Evolutionary conservation across 2,797 vertebrate genomes (phyloP), one percentile per base, ranked within the genome.

Genomic region (Poeciliopsis presidionis): DNA sequence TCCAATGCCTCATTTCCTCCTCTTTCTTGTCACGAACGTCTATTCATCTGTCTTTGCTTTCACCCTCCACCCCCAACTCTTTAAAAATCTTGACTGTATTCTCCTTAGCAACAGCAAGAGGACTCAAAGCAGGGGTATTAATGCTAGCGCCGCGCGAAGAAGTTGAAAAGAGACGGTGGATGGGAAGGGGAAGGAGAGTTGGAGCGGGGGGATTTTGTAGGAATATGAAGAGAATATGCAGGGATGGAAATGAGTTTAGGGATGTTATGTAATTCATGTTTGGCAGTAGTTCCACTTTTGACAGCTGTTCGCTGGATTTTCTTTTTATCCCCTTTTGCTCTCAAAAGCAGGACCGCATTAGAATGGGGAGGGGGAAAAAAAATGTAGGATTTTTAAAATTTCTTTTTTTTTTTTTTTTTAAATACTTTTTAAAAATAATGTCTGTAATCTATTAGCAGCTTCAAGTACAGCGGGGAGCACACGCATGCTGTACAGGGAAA

Each of bases 21-120:
- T 84, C 89, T 90, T 89, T 91, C 82, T 85, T 88, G 89, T 87
- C 82, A 81, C 59, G 0, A 74, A 84, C 83, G 76, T 75, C 87
- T 86, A 87, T 90, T 90, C 84, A 86, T 28, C 39, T 22, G 41
- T 72, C 39, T 28, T 8, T 72, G 47, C 70, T 39, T 43, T 39
- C 51, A 47, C 25, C 43, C 22, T 18, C 39, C 41, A 28, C 18
- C 43, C 14, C 43, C 41, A 49, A 11, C 47, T 18, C 47, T 39
- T 85, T 86, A 81, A 86, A 51, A 87, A 83, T 45, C 86, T 87
- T 47, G 57, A 81, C 84, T 81, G 75, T 91, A 87, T 93, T 94
- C 92, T 93, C 92, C 93, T 93, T 94, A 93, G 94, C 94, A 95
- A 95, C 94, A 95, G 94, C 74, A 84, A 80, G 73, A 85, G 83